Evolutionary conservation across 2,113 vertebrate species (phyloP), one percentile per base, ranked within the genome.

Genomic region (Gnathonemus echidnorhynchus): DNA sequence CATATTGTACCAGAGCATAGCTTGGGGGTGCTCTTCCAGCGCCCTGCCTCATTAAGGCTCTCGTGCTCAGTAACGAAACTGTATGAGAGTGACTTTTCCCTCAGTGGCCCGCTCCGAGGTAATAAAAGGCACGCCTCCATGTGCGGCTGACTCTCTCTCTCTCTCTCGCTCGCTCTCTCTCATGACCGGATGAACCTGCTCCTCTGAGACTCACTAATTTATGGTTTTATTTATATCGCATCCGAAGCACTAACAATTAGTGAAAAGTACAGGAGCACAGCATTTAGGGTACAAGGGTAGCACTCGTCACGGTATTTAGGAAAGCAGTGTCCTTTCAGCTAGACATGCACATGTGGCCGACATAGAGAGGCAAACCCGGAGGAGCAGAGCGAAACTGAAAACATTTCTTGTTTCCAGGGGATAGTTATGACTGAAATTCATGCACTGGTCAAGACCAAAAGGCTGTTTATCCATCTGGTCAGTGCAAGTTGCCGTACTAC

Each of bases 11-110:
- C 17, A 17, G 15, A 53, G 52, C 53, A n/a, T 19, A 10, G 15
- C 39, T 45, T 42, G 48, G 48, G 85, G 85, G 48, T 52, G 88
- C 90, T 92, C 90, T 92, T 91, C 89, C 91, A 91, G 92, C 91
- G 91, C 91, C 91, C 92, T 89, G 91, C 91, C 92, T 93, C 93
- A 93, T 94, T 93, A 94, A 85, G 88, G 91, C 91, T 90, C 91
- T 91, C 91, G 91, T 92, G 91, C 87, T 91, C 90, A 21, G 92
- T 94, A 93, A 92, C 92, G 88, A 92, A 93, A 93, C 92, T 90
- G 90, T 91, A 91, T 58, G 89, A 84, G 83, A 66, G 53, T 58
- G 45, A 90, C 87, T 90, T 88, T 87, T 90, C 58, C 70, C 74
- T 89, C 56, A 10, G 24, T 46, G 10, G 39, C 87, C 17, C n/a